Conservation (phyloP, 2,888 invertebrate species). For the Aphodius sticticus region DNA sequence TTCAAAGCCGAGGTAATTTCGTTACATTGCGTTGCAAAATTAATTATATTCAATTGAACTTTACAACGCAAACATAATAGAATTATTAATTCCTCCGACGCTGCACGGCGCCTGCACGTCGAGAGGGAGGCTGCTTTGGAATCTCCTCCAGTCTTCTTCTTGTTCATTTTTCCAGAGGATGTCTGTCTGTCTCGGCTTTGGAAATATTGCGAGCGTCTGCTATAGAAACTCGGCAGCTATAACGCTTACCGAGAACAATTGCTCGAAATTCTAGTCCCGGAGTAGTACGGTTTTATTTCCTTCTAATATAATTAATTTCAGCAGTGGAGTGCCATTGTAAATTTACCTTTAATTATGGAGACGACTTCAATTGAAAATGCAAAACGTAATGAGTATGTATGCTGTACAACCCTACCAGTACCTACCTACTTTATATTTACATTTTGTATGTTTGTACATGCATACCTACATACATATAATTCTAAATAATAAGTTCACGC, state of each 20-base stretch:
- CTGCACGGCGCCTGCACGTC: conserved; percentile 6
- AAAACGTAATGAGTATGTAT: not conserved
- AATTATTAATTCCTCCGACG: conserved; percentile 21
- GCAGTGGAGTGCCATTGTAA: not conserved
- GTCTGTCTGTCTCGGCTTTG: not conserved
- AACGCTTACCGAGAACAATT: not conserved
- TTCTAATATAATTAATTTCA: not conserved
- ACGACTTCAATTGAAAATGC: not conserved
- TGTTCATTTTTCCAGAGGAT: not conserved
- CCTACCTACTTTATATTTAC: no score
- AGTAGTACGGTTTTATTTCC: conserved; percentile 4
- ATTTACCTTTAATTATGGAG: not conserved
- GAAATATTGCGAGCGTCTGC: conserved; percentile 4
- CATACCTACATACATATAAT: no score
- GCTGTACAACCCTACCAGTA: not conserved
- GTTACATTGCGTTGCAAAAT: conserved; percentile 32
- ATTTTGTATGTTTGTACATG: no score
- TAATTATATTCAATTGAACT: conserved; percentile 35
- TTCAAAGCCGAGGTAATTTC: conserved; percentile 76
- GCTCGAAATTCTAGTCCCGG: not conserved
- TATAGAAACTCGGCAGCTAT: not conserved
- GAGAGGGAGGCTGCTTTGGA: not conserved
- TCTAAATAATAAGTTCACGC: no score
- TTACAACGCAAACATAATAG: conserved; percentile 24
- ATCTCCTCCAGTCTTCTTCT: not conserved